Evolutionary conservation across 2,888 invertebrate genomes (phyloP), one percentile per base, ranked within the genome.

Genomic region (Metallyticus violacea): DNA sequence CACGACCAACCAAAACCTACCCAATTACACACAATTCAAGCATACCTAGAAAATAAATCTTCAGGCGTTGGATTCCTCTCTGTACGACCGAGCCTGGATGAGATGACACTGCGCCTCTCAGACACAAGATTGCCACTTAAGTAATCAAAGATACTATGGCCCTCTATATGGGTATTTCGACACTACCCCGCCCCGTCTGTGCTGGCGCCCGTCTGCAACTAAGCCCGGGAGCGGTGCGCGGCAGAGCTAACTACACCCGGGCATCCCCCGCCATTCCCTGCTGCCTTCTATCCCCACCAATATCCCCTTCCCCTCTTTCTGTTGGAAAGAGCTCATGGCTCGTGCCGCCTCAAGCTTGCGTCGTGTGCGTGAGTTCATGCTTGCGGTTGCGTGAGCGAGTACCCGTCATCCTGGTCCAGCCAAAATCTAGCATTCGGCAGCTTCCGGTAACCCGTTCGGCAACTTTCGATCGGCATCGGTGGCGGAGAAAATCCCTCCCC

Each of bases 151-250:
- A 62, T 9, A 62, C n/a, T n/a, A n/a, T n/a, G n/a, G n/a, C n/a
- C 40, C 40, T 62, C 40, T 62, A 15, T 29, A 27, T 26, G 79
- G 22, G 79, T 79, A 27, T 25, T 79, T 28, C 9, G 80, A 3
- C 6, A n/a, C 28, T n/a, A 6, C 86, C 86, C 85, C 85, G 86
- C 86, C 86, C 87, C 87, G 30, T 77, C 84, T 26, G 29, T 62
- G 78, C 79, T 87, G 80, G 85, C 78, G 76, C 87, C 85, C 87
- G 84, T 86, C 87, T 87, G 87, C 86, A 81, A 88, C 88, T 88
- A 87, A 86, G 86, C 88, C 86, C 88, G 87, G 88, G 88, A 88
- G 88, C 87, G 26, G 77, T 83, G 86, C 85, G 85, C 85, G 81
- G 25, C 78, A 85, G 79, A 86, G 87, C 88, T 87, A 88, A 87